Evolutionary conservation across 2,888 invertebrate genomes (phyloP), one percentile per base, ranked within the genome.

Genomic region (Torymus aiolomorphi): DNA sequence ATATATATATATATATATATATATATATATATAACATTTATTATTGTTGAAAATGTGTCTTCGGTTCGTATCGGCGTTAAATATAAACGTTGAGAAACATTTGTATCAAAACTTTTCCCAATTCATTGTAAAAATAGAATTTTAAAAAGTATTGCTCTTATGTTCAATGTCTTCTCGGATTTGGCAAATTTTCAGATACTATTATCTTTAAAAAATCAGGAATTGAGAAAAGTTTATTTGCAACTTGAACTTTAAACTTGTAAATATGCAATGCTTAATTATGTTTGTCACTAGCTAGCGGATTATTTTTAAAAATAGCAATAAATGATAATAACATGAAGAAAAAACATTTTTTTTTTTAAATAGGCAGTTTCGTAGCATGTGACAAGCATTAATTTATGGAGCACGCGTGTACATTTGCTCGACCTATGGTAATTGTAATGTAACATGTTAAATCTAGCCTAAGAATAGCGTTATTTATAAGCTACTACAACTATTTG

Each of bases 261-360:
- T 85, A 85, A 85, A 85, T 85, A 85, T 83, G 82, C 81, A 83
- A 80, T 81, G 83, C 84, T 82, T 82, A 80, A 82, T 69, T 72
- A 75, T 82, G 83, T 82, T 81, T 83, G 83, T 83, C 76, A 80
- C 76, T 72, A 82, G 84, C 81, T 63, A 42, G 73, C 76, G 62
- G 67, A 75, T 16, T 62, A 54, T 75, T 77, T 77, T 49, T 59
- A 69, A 51, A 57, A 66, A 61, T 14, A 59, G 5, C 54, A 54
- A 75, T 14, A 54, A 57, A 61, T 59, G 63, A 57, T 75, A 79
- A 75, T 63, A 63, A 20, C 49, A 66, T 49, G n/a, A 59, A 67
- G 20, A 66, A 67, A 63, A 42, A 31, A 49, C 8, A 59, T 56
- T 80, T 71, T 59, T 49, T 49, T 65, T 70, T 59, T 51, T 66